phyloP scores from a whole-genome alignment of 2,113 vertebrate species.

The Mormyrus lacerda region DNA sequence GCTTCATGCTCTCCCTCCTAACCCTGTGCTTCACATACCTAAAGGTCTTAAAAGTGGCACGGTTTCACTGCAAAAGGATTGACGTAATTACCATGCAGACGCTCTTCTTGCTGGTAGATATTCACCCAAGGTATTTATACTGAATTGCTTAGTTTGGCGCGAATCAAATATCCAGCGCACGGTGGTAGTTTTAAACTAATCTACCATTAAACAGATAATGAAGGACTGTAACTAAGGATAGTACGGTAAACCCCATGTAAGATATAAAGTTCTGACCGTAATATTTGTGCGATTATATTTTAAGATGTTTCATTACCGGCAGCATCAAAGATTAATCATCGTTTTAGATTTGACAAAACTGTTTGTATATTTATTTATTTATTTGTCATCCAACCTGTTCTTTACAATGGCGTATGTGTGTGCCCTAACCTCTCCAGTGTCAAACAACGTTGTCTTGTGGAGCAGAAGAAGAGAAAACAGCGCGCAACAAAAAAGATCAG shows the following conservation, averaged over 20 bases:
- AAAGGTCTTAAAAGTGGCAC: conserved; percentile 70
- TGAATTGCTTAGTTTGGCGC: neutral
- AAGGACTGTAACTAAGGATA: neutral
- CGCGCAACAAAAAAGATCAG: conserved; percentile 75
- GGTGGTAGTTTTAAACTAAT: neutral
- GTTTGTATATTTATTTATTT: neutral
- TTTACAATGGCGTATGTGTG: conserved; percentile 8
- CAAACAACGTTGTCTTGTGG: conserved; percentile 68
- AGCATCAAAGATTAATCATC: neutral
- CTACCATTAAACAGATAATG: neutral
- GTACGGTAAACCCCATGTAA: neutral
- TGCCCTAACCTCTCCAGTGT: conserved; percentile 17
- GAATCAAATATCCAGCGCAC: neutral
- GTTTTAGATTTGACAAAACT: neutral
- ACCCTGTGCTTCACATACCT: conserved; percentile 73
- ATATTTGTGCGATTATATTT: neutral
- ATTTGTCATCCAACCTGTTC: neutral
- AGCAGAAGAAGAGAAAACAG: conserved; percentile 69
- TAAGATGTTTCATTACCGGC: neutral
- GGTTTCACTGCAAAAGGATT: conserved; percentile 73
- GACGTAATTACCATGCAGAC: conserved; percentile 76
- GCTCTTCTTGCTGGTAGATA: conserved; percentile 73
- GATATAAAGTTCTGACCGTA: neutral
- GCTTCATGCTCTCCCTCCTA: conserved; percentile 68
- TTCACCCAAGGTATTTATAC: conserved; percentile 68